These are phyloP conservation scores for Elysia crispata DNA, from an alignment of 2,888 invertebrate genomes.

Conservation along the genomic window DNA sequence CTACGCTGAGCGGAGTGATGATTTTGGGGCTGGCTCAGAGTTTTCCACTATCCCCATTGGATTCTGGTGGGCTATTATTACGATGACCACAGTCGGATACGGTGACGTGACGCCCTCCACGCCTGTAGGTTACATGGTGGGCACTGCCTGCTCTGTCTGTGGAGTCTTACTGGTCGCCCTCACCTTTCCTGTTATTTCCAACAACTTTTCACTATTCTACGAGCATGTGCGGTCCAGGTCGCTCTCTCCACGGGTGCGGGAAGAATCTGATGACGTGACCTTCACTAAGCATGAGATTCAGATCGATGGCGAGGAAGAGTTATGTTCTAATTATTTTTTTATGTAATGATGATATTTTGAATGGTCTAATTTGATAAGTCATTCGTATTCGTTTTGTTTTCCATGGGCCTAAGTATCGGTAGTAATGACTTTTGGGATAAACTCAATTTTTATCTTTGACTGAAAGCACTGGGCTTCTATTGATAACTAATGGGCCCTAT, in stretches of 20 bases:
- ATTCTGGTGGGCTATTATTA: constrained; percentile 78
- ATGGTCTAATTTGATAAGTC: too few relatives aligned
- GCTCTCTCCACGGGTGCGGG: constrained; percentile 45
- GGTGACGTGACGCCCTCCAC: constrained; percentile 73
- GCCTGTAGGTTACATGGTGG: constrained; percentile 72
- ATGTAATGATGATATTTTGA: too few relatives aligned
- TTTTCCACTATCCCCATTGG: constrained; percentile 77
- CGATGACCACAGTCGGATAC: constrained; percentile 77
- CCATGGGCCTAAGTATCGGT: too few relatives aligned
- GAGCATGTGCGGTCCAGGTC: constrained; percentile 72
- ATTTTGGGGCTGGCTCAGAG: constrained; percentile 58
- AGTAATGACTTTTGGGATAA: too few relatives aligned
- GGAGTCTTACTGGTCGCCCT: constrained; percentile 75
- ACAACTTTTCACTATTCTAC: constrained; percentile 76
- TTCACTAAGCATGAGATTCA: constrained; percentile 44
- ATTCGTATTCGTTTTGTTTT: too few relatives aligned
- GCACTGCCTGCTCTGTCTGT: constrained; percentile 72
- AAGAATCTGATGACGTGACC: too few relatives aligned
- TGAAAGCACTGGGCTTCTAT: too few relatives aligned
- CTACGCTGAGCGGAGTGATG: constrained; percentile 75
- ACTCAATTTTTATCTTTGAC: too few relatives aligned
- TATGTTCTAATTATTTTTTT: too few relatives aligned
- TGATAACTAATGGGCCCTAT: too few relatives aligned
- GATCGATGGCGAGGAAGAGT: constrained; percentile 26
- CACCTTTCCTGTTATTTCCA: constrained; percentile 76